Base-by-base conservation (phyloP, 2,888 invertebrate genomes). In the Hybos culiciformis region DNA sequence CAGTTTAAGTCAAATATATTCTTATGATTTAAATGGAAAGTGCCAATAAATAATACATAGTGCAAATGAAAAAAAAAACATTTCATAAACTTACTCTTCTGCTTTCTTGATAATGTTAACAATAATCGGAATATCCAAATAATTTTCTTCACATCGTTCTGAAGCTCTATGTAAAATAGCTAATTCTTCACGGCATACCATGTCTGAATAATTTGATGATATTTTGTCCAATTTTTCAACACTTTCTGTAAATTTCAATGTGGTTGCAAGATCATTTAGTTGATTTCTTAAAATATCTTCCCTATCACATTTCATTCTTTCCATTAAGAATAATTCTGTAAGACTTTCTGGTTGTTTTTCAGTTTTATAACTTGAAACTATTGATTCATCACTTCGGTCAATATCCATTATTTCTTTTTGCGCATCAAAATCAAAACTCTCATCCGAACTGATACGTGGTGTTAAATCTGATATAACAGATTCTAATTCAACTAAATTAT, bases 401-500 rank as follows among this genome's bases (percentile, higher is more conserved):
- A 14, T 7, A 2, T 15, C 40, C 3, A 40, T 29, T 2, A n/a
- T 15, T 41, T 43, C 4, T 39, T 42, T 41, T 9, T 46, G 47
- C 26, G 44, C 44, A 14, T 44, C 17, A 11, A 48, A 47, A 38
- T 53, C 50, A 29, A 50, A 50, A 40, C 46, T 51, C 15, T 50
- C 49, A 14, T 45, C 44, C 0, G 51, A 50, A 17, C 47, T 45
- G 7, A 15, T 21, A 1, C 46, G 21, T 3, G 48, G 45, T 3
- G 48, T 49, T 3, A 23, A 20, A 43, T 52, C 50, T 2, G 53
- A 53, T 31, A 29, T 17, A 14, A 52, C 45, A 3, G 50, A 53
- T 18, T 50, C 39, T 5, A 45, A 41, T 23, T 56, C 55, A 8
- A 54, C 39, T n/a, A 52, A 56, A 38, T 56, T 56, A 26, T 50